These are phyloP conservation scores for Dynastes maya DNA, from an alignment of 2,888 invertebrate species.

Conservation along the genomic window DNA sequence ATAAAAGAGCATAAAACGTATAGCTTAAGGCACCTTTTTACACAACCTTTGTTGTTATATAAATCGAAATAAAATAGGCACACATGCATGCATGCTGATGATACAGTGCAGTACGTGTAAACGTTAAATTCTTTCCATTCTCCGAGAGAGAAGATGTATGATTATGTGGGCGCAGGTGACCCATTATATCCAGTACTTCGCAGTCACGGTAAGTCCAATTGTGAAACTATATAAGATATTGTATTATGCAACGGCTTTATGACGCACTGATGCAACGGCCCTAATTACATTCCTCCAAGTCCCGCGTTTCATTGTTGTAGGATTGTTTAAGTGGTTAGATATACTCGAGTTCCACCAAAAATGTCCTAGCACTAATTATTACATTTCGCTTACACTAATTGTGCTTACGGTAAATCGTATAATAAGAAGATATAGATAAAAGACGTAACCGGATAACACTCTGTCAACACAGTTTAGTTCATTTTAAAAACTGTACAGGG, in stretches of 20 bases:
- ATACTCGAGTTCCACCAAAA: background rate
- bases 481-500: too few relatives aligned
- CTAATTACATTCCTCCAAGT: slow-evolving; percentile 15
- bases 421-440: background rate
- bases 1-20: slow-evolving; percentile 10
- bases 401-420: background rate
- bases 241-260: slow-evolving; percentile 18
- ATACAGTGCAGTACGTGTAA: slow-evolving; percentile 11
- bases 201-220: slow-evolving; percentile 30
- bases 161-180: slow-evolving; percentile 40
- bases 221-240: slow-evolving; percentile 24
- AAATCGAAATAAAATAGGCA: slow-evolving; percentile 13
- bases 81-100: background rate
- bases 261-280: slow-evolving; percentile 19
- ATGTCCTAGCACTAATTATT: background rate
- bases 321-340: background rate
- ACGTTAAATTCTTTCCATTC: slow-evolving; percentile 32
- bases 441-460: too few relatives aligned
- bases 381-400: background rate
- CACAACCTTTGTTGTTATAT: slow-evolving; percentile 24
- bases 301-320: slow-evolving; percentile 12
- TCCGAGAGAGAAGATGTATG: slow-evolving; percentile 27
- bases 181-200: slow-evolving; percentile 27
- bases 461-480: too few relatives aligned
- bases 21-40: slow-evolving; percentile 3